These are phyloP conservation scores for Microtus californicus DNA, from an alignment of 2,797 vertebrate species.

Conservation along the genomic window DNA sequence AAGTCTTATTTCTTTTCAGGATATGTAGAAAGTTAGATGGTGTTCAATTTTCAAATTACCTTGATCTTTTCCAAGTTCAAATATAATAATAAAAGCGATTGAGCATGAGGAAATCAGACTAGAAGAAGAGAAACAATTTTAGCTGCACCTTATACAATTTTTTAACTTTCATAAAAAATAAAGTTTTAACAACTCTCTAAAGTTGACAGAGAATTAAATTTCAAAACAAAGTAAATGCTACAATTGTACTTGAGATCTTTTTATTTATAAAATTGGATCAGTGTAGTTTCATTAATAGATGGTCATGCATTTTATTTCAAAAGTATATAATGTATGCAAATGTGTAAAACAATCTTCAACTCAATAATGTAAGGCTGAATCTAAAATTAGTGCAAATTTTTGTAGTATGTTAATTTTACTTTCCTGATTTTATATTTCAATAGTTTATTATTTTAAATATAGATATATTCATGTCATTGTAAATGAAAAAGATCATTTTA, in stretches of 20 bases:
- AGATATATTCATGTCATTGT: neutral
- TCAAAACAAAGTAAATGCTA: neutral
- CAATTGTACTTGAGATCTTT: neutral
- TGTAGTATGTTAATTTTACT: neutral
- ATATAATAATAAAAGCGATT: neutral
- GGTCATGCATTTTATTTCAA: constrained; percentile 4
- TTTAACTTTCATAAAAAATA: neutral
- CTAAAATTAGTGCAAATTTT: constrained; percentile 65
- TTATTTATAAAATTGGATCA: constrained; percentile 25
- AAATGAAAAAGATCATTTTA: neutral
- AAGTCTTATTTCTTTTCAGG: neutral
- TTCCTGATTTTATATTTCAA: constrained; percentile 76
- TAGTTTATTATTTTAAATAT: constrained; percentile 60
- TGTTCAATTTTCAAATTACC: neutral
- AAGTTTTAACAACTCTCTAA: neutral
- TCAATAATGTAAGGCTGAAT: constrained; percentile 66
- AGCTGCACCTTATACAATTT: neutral
- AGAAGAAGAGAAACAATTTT: neutral
- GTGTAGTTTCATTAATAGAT: constrained; percentile 32
- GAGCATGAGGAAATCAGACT: constrained; percentile 7
- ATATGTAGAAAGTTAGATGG: neutral
- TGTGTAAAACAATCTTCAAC: constrained; percentile 55
- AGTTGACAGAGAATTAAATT: neutral
- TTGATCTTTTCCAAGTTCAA: constrained; percentile 35
- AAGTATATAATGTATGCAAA: constrained; percentile 64